These are phyloP conservation scores for Magallana angulata DNA, from an alignment of 1,140 invertebrate genomes.

Conservation along the genomic window DNA sequence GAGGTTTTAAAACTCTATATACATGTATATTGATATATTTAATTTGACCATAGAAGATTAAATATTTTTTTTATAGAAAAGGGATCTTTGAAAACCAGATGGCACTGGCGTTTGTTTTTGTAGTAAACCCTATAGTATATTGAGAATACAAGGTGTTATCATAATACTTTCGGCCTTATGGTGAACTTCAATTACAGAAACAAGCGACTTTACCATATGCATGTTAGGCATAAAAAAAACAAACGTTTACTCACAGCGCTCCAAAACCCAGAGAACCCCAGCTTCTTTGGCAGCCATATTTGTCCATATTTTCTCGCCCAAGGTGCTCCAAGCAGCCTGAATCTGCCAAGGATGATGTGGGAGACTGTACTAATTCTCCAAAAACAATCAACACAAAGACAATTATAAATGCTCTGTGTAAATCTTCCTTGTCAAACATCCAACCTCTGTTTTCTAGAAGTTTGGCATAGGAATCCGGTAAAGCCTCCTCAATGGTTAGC, in stretches of 20 bases:
- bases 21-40: no score
- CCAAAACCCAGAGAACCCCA: conserved; percentile 52
- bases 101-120: no score
- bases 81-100: no score
- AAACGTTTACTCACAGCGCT: conserved; percentile 45
- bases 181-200: no score
- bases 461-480: not conserved
- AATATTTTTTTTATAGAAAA: no score
- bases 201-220: no score
- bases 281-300: conserved; percentile 51
- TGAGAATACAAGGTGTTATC: no score
- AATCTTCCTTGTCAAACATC: conserved; percentile 40
- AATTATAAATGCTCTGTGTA: conserved; percentile 37
- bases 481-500: not conserved
- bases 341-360: conserved; percentile 46
- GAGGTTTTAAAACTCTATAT: no score
- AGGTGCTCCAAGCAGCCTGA: conserved; percentile 51
- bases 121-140: no score
- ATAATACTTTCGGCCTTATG: no score
- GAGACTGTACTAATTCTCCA: conserved; percentile 51
- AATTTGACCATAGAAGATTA: no score
- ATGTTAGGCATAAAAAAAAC: no score
- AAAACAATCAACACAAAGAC: conserved; percentile 40
- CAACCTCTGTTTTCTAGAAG: conserved; percentile 47
- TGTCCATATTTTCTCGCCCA: conserved; percentile 45